These are phyloP conservation scores for Cyanoderma ruficeps DNA, from an alignment of 2,113 vertebrate genomes.

Conservation along the genomic window DNA sequence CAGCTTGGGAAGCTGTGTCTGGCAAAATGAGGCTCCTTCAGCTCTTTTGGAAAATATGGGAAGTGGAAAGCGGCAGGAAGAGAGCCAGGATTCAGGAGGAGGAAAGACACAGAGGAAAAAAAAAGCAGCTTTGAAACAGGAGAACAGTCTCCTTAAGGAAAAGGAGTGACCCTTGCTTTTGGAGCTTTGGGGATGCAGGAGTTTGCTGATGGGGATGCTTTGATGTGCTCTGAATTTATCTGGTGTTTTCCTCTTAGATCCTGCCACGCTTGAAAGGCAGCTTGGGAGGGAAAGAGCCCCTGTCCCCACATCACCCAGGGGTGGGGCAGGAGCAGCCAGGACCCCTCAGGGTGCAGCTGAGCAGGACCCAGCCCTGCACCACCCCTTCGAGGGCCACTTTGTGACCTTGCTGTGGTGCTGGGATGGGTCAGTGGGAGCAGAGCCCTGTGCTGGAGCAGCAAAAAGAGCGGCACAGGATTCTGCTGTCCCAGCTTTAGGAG, in stretches of 20 bases:
- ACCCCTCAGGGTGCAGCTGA: neutral
- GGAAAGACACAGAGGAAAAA: neutral
- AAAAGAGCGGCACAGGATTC: too few species aligned
- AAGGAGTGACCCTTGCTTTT: neutral
- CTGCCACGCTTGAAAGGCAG: neutral
- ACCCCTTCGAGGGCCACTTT: fast-evolving
- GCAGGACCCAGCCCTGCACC: neutral
- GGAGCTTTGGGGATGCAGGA: neutral
- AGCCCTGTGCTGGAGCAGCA: neutral
- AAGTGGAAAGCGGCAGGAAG: neutral
- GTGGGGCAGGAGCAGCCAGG: neutral
- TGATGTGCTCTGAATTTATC: neutral
- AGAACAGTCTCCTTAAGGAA: neutral
- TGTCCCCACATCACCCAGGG: neutral
- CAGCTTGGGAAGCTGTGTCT: neutral
- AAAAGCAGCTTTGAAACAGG: neutral
- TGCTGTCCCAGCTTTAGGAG: neutral
- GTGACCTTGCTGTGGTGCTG: fast-evolving
- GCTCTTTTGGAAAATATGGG: neutral
- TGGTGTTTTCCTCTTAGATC: neutral
- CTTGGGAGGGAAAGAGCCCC: neutral
- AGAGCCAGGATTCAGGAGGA: neutral
- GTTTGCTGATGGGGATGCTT: neutral
- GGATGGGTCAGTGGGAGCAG: neutral
- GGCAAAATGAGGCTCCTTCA: neutral